These are phyloP conservation scores for Monochamus saltuarius DNA, from an alignment of 1,140 invertebrate species.

Conservation along the genomic window DNA sequence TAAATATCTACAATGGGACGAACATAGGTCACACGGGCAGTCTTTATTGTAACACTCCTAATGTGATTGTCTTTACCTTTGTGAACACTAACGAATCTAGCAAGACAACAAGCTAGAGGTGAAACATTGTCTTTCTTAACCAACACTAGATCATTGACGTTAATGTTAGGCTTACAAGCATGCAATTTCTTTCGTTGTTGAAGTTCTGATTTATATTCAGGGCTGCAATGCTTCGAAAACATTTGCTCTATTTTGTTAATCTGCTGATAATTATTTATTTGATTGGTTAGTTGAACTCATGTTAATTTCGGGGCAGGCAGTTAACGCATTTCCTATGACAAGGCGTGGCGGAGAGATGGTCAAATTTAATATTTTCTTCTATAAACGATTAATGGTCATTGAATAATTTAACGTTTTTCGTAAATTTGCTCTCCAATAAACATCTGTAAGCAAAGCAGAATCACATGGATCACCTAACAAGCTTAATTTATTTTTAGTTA, in stretches of 20 bases:
- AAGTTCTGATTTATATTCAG: constrained; percentile 36
- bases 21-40: too few species aligned
- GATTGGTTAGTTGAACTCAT: constrained; percentile 4
- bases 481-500: too few species aligned
- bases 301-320: constrained; percentile 22
- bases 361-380: neutral
- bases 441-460: too few species aligned
- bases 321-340: constrained; percentile 31
- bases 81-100: neutral
- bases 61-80: neutral
- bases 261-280: constrained; percentile 34
- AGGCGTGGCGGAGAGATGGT: constrained; percentile 38
- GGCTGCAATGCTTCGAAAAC: constrained; percentile 40
- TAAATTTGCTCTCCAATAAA: too few species aligned
- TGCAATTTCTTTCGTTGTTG: constrained; percentile 39
- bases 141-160: neutral
- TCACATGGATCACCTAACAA: too few species aligned
- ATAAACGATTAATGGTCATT: neutral
- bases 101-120: neutral
- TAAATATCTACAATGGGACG: too few species aligned
- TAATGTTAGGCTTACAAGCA: neutral
- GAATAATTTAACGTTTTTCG: neutral
- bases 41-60: too few species aligned
- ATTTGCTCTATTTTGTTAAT: constrained; percentile 26
- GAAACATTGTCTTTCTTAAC: neutral